Percentiles rank a stretch among this genome's conserved stretches.
Conservation (phyloP, 1,140 invertebrate species). For the Achroia grisella region DNA sequence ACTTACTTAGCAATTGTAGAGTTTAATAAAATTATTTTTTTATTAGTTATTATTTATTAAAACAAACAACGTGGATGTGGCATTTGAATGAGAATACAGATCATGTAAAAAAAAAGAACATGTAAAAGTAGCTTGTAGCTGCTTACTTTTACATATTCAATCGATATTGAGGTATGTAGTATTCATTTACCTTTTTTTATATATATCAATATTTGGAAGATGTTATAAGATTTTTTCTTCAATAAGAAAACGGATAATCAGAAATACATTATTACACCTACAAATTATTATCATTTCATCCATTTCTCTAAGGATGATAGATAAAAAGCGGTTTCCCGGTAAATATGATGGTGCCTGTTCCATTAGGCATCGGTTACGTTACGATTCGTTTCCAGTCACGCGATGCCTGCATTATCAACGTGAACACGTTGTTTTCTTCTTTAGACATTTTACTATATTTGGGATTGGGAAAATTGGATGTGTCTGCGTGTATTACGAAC, state of each 20-base stretch:
- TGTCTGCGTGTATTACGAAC: background rate
- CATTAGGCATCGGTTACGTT: conserved; percentile 58
- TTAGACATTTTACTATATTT: conserved; percentile 19
- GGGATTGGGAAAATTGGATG: conserved; percentile 1
- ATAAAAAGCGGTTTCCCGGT: conserved; percentile 42
- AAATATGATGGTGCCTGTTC: conserved; percentile 57
- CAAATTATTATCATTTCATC: conserved; percentile 35
- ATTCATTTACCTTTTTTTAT: no score
- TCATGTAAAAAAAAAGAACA: no score
- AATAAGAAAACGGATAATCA: conserved; percentile 33
- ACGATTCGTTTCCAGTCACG: conserved; percentile 51
- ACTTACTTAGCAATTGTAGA: no score
- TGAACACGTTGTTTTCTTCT: conserved; percentile 31
- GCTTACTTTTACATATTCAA: no score
- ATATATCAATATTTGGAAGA: no score
- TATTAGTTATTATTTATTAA: no score
- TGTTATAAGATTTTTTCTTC: no score
- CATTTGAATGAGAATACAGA: no score
- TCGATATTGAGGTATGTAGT: no score
- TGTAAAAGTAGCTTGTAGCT: no score
- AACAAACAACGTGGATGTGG: no score
- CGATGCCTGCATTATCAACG: conserved; percentile 53
- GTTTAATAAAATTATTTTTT: no score
- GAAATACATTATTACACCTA: conserved; percentile 39
- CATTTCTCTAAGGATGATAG: conserved; percentile 39